Base-by-base conservation (phyloP, 2,888 invertebrate genomes). In the Protula sp. region DNA sequence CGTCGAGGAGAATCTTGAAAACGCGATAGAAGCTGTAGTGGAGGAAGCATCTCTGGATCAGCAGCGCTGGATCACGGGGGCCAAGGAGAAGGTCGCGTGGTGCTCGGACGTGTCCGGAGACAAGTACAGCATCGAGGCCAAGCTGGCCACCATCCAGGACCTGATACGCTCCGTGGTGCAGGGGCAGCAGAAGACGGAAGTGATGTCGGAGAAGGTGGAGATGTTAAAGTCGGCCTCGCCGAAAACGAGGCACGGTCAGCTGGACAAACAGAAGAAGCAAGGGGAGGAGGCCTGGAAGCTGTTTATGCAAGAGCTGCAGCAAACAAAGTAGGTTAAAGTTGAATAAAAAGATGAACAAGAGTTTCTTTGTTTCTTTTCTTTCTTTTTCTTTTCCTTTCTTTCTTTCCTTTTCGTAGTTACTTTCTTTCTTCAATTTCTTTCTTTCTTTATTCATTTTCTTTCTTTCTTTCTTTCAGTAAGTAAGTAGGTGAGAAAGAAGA, bases 61-160 rank as follows among this genome's bases (percentile, higher is more conserved):
- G 45, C 89, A 91, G 71, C 86, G 92, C 70, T 87, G 91, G 75
- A 86, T 94, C 9, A 85, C 87, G 55, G 88, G 89, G 1, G 87
- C 90, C 67, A 88, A 89, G 65, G 94, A 95, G 74, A 94, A 92
- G 82, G 88, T 90, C 27, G 86, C 88, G 45, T 94, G 94, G 93
- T 85, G 91, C 45, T 86, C 88, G 29, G 91, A 91, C 71, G 89
- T 90, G 68, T 86, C 88, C 0, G 87, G 90, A 0, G 87, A 89
- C 22, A 90, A 92, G 72, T 88, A 94, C 77, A 93, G 92, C 76
- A 84, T 94, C 30, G 92, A 94, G 83, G 91, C 93, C 0, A 95
- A 95, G 87, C 88, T 27, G 87, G 87, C 89, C 1, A 76, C 80
- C n/a, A 71, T 81, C 30, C 58, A 74, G 72, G 78, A 78, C 51